Evolutionary conservation across 2,113 vertebrate genomes (phyloP).

Genomic region (Malurus elegans): DNA sequence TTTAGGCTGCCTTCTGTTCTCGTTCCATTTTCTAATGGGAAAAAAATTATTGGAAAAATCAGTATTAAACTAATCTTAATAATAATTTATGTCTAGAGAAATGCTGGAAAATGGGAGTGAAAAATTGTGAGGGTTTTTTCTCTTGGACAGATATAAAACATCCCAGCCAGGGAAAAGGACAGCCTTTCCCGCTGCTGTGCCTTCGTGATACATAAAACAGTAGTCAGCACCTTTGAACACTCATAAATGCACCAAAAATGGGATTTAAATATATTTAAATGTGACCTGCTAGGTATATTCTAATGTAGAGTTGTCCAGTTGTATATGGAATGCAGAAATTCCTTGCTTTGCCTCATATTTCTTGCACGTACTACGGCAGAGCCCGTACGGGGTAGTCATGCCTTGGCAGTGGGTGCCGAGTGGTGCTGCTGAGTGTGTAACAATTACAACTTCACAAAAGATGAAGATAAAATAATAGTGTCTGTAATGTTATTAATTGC

Average conservation of each 20-base stretch:
- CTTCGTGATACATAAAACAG: not conserved
- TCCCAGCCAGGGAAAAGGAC: not conserved
- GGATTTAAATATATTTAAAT: not conserved
- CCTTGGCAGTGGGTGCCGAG: not conserved
- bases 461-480: conserved; percentile 34
- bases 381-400: not conserved
- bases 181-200: not conserved
- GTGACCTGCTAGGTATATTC: not conserved
- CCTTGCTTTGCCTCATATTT: not conserved
- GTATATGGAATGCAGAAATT: not conserved
- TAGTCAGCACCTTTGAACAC: not conserved
- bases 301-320: not conserved
- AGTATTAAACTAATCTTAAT: not conserved
- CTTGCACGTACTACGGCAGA: rapidly evolving
- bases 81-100: not conserved
- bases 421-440: not conserved
- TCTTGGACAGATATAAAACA: not conserved
- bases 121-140: not conserved
- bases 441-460: not conserved
- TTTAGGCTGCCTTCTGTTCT: not conserved
- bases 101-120: not conserved
- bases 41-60: not conserved
- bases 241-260: not conserved
- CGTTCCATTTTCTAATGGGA: not conserved
- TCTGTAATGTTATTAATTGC: conserved; percentile 33